These are phyloP conservation scores for Cyclopterus lumpus DNA, from an alignment of 2,797 vertebrate genomes.

Conservation along the genomic window DNA sequence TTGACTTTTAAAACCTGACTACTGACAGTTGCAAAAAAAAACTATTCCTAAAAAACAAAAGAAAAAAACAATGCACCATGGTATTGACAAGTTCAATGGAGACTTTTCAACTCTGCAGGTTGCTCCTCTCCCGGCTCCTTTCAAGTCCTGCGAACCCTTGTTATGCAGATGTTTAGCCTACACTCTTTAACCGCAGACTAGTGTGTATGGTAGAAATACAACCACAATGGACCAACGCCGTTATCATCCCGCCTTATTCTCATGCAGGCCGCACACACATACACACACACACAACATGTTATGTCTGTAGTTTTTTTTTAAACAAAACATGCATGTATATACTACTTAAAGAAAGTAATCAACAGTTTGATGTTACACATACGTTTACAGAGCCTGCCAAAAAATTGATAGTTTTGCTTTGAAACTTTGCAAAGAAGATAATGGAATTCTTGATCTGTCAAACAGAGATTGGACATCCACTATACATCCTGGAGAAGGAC, in stretches of 20 bases:
- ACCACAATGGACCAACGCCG: not conserved
- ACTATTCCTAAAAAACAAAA: slow-evolving; percentile 14
- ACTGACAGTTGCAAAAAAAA: slow-evolving; percentile 75
- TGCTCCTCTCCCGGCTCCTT: slow-evolving; percentile 16
- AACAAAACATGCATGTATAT: not conserved
- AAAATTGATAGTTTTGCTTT: not conserved
- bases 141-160: slow-evolving; percentile 27
- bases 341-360: not conserved
- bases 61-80: slow-evolving; percentile 48
- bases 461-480: not conserved
- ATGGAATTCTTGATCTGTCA: not conserved
- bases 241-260: slow-evolving; percentile 8
- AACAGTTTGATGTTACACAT: not conserved
- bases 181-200: not conserved
- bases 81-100: slow-evolving; percentile 48
- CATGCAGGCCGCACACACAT: not conserved
- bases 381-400: not conserved
- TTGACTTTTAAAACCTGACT: slow-evolving; percentile 61
- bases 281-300: not conserved
- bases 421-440: not conserved
- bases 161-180: slow-evolving; percentile 24
- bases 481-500: not conserved
- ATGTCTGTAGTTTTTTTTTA: not conserved
- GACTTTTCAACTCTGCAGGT: slow-evolving; percentile 41
- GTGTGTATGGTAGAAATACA: not conserved